These are phyloP conservation scores for Mycteria americana DNA, from an alignment of 2,797 vertebrate genomes.

Conservation along the genomic window DNA sequence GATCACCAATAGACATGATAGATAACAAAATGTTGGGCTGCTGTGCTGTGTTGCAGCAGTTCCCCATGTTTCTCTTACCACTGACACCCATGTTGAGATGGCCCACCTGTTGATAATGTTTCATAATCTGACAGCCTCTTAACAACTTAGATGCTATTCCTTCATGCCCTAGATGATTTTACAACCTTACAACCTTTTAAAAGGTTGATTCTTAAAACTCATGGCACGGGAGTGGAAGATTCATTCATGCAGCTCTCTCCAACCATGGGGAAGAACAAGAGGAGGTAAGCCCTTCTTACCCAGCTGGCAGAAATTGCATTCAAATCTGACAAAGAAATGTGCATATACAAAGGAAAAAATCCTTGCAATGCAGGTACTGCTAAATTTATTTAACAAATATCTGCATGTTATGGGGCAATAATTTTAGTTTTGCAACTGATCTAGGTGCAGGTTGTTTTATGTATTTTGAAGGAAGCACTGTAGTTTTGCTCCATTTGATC, in stretches of 20 bases:
- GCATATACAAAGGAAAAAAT: not conserved
- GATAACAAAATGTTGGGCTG: not conserved
- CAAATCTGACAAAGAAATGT: not conserved
- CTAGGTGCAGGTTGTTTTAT: not conserved
- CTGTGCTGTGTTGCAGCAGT: not conserved
- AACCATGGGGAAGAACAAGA: not conserved
- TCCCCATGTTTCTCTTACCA: not conserved
- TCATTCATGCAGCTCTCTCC: not conserved
- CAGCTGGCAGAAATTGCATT: not conserved
- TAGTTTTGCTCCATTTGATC: not conserved
- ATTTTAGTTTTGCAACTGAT: not conserved
- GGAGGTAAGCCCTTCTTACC: not conserved
- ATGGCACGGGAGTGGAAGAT: not conserved
- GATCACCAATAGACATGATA: accelerated
- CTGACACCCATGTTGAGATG: not conserved
- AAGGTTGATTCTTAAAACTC: not conserved
- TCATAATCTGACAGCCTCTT: not conserved
- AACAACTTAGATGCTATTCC: not conserved
- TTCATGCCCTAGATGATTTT: not conserved
- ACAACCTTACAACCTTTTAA: not conserved
- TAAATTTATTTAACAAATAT: not conserved
- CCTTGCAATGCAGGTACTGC: not conserved
- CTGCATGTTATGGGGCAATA: not conserved
- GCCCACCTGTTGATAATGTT: not conserved
- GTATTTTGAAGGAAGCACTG: not conserved